Evolutionary conservation across 64 coral and sea anemone genomes (phyloP).

Genomic region (Stichodactyla mertensii): DNA sequence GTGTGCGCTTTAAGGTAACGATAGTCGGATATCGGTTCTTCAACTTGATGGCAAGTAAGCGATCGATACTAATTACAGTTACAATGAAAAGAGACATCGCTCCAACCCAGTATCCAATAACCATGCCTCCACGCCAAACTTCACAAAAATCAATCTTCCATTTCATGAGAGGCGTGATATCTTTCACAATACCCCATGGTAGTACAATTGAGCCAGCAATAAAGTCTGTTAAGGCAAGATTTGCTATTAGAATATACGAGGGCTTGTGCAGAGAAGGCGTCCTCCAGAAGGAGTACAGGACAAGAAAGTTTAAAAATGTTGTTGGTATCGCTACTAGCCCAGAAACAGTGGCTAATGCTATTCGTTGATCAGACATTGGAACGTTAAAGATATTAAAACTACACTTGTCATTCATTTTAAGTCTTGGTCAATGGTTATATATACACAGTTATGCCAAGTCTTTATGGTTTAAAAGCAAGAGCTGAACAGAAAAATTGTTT

Average conservation of each 20-base stretch:
- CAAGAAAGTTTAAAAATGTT: background rate
- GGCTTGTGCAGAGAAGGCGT: slow-evolving; percentile 8
- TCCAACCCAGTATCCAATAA: background rate
- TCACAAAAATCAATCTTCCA: background rate
- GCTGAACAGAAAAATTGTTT: no score
- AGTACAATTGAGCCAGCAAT: background rate
- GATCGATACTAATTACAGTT: slow-evolving; percentile 21
- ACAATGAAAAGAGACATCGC: slow-evolving; percentile 10
- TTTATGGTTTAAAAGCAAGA: no score
- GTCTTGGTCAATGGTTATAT: no score
- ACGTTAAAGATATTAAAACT: background rate
- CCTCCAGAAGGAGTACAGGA: background rate
- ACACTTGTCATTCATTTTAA: background rate
- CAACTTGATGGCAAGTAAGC: slow-evolving; percentile 18
- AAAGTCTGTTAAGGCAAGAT: slow-evolving; percentile 23
- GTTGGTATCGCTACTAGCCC: background rate
- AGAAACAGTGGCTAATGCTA: background rate
- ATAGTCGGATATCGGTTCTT: background rate
- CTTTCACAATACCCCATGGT: background rate
- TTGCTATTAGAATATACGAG: slow-evolving; percentile 12
- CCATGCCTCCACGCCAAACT: background rate
- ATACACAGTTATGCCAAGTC: no score
- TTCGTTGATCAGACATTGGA: background rate
- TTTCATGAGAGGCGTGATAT: background rate
- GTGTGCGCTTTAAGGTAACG: background rate